Percentiles rank a stretch among this genome's conserved stretches.
Conservation (phyloP, 2,797 vertebrate species). For the Hemibagrus guttatus region DNA sequence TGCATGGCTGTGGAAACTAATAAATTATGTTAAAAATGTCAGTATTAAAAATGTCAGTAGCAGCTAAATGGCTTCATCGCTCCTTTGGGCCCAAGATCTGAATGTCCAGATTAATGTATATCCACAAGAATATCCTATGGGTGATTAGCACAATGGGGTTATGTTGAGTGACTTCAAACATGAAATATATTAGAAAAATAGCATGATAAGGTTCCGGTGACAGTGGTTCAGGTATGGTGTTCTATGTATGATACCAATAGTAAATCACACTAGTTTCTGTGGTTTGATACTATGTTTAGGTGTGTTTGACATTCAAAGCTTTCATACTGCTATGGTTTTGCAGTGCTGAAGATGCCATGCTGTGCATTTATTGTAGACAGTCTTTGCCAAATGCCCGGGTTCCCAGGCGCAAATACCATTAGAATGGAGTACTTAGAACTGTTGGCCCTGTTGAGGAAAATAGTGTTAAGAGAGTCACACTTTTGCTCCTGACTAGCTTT, state of each 20-base stretch:
- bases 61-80: not conserved
- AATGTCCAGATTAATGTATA: not conserved
- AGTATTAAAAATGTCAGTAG: not conserved
- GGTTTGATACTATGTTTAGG: not conserved
- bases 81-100: not conserved
- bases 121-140: not conserved
- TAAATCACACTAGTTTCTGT: not conserved
- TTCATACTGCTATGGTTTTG: not conserved
- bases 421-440: not conserved
- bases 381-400: not conserved
- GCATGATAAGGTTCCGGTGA: not conserved
- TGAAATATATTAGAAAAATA: not conserved
- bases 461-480: not conserved
- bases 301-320: too few relatives aligned
- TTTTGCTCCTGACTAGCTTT: constrained; percentile 19
- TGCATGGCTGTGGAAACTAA: constrained; percentile 24
- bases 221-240: not conserved
- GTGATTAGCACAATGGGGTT: not conserved
- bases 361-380: not conserved
- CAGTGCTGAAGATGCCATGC: not conserved
- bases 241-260: not conserved
- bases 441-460: not conserved
- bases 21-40: not conserved
- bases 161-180: not conserved
- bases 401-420: not conserved